Conservation (phyloP, 2,888 invertebrate genomes). For the Clusia tigrina region DNA sequence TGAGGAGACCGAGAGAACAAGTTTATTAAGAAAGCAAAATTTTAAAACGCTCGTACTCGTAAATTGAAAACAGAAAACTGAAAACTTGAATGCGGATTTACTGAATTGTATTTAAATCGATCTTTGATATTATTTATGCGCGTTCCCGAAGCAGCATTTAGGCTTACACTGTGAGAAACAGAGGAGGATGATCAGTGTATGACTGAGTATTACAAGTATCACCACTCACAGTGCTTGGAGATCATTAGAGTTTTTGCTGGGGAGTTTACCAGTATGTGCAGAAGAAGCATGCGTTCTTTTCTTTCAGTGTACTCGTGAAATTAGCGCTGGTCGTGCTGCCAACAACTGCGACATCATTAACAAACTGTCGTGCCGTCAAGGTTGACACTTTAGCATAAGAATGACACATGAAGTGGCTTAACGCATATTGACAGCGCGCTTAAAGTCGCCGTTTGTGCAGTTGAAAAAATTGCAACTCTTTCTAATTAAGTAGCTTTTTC, state of each 20-base stretch:
- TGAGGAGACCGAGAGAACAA: too few relatives aligned
- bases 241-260: too few relatives aligned
- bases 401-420: constrained; percentile 55
- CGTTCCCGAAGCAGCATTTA: too few relatives aligned
- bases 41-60: background rate
- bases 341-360: constrained; percentile 44
- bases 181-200: too few relatives aligned
- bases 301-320: background rate
- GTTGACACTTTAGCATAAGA: constrained; percentile 54
- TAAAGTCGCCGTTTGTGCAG: constrained; percentile 32
- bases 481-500: background rate
- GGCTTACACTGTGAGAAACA: background rate
- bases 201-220: too few relatives aligned
- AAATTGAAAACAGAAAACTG: constrained; percentile 20
- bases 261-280: background rate
- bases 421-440: constrained; percentile 54
- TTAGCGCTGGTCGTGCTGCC: background rate
- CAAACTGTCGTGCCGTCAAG: constrained; percentile 54
- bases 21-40: constrained; percentile 46
- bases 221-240: too few relatives aligned
- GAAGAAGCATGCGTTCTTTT: background rate
- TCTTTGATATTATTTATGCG: constrained; percentile 5
- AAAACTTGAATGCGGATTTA: constrained; percentile 47
- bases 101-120: background rate
- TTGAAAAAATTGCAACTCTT: background rate